Conservation (phyloP, 2,113 vertebrate species). For the Rafetus swinhoei region DNA sequence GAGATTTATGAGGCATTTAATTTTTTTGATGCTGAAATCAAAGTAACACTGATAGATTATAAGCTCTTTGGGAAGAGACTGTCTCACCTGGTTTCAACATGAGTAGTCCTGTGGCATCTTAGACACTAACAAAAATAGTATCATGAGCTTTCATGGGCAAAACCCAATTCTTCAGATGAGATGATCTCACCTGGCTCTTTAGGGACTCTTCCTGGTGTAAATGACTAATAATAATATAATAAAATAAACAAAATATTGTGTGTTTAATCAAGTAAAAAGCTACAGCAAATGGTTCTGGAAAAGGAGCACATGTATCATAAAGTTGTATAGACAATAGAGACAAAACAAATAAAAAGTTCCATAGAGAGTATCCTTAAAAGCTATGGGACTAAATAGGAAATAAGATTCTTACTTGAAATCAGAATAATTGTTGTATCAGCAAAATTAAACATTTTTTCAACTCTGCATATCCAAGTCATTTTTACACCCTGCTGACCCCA, state of each 20-base stretch:
- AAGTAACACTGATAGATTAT: neutral
- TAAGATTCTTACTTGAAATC: neutral
- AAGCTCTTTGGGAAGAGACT: too few relatives aligned
- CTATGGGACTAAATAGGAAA: neutral
- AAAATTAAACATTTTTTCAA: neutral
- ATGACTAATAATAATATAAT: too few relatives aligned
- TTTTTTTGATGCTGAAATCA: neutral
- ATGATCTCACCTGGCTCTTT: neutral
- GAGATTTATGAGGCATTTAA: neutral
- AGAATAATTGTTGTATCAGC: neutral
- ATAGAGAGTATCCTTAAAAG: neutral
- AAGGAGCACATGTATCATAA: neutral
- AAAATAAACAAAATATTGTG: too few relatives aligned
- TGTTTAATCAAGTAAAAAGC: neutral
- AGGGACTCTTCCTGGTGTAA: neutral
- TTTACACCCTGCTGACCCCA: neutral
- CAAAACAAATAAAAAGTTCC: neutral
- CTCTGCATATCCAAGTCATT: neutral
- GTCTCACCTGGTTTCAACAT: neutral
- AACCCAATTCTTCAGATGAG: too few relatives aligned
- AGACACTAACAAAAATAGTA: too few relatives aligned
- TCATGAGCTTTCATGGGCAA: too few relatives aligned
- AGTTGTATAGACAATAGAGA: neutral
- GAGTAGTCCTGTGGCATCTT: too few relatives aligned
- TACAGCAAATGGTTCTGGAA: neutral